A percentile compares a stretch with the other conserved stretches of the same genome.
Conservation (phyloP, 1,140 invertebrate genomes). For the Sycobia sp. region DNA sequence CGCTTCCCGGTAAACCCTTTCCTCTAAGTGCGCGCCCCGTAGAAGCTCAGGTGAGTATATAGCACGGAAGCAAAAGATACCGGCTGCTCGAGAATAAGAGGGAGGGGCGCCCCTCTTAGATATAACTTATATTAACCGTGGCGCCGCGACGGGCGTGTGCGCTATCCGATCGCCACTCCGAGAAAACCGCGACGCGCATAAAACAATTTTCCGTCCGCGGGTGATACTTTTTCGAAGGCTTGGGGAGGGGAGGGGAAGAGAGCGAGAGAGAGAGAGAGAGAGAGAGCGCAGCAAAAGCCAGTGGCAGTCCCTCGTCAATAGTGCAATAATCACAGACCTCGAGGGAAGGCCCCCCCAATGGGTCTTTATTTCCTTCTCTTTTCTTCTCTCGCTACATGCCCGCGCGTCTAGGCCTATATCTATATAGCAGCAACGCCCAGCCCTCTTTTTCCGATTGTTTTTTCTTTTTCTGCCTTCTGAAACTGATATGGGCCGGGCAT, state of each 20-base stretch:
- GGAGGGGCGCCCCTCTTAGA: constrained; percentile 19
- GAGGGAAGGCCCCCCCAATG: constrained; percentile 6
- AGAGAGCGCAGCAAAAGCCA: too few species aligned
- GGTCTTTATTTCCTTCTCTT: constrained; percentile 3
- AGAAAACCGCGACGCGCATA: constrained; percentile 23
- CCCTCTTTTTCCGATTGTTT: constrained; percentile 27
- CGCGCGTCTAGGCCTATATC: background rate
- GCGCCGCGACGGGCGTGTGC: too few species aligned
- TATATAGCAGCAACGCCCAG: background rate
- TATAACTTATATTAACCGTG: constrained; percentile 21
- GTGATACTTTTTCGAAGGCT: constrained; percentile 17
- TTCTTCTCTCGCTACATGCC: background rate
- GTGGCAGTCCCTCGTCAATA: constrained; percentile 31
- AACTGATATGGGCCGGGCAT: too few species aligned
- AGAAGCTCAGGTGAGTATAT: constrained; percentile 27
- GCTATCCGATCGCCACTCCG: background rate
- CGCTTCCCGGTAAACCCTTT: constrained; percentile 21
- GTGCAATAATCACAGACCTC: constrained; percentile 22
- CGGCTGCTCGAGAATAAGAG: constrained; percentile 16
- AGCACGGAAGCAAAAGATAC: too few species aligned
- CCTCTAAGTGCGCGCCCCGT: constrained; percentile 9
- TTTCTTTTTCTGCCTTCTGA: constrained; percentile 16
- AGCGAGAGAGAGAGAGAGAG: too few species aligned
- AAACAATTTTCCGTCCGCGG: constrained; percentile 30
- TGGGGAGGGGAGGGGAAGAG: too few species aligned